Conservation (phyloP, 2,888 invertebrate species). For the Zaprionus obscuricornis region DNA sequence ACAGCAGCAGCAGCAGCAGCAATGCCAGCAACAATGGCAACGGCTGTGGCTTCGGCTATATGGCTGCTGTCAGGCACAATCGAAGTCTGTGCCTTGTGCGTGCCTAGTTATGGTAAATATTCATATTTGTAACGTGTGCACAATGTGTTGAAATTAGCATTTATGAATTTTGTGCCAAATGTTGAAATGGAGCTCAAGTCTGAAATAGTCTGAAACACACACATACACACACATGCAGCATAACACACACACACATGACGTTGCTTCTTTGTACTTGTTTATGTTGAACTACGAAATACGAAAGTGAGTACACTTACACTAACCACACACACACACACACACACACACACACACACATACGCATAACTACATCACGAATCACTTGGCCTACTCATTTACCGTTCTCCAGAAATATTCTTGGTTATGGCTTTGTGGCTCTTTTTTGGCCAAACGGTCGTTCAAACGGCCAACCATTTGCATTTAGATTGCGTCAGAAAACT, state of each 20-base stretch:
- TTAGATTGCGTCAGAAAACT: constrained; percentile 65
- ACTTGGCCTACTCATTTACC: constrained; percentile 47
- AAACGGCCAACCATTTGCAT: constrained; percentile 66
- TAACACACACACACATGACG: too few relatives aligned
- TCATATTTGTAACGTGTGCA: constrained; percentile 77
- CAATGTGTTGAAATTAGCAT: constrained; percentile 81
- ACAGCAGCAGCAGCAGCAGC: constrained; percentile 4
- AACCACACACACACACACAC: constrained; percentile 12
- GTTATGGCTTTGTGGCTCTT: constrained; percentile 70
- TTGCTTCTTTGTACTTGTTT: constrained; percentile 45
- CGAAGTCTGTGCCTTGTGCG: constrained; percentile 46
- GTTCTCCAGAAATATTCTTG: constrained; percentile 57
- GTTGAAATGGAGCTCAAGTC: constrained; percentile 50
- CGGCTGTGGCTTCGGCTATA: constrained; percentile 29
- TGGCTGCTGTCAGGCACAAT: constrained; percentile 42
- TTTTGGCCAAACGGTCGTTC: constrained; percentile 45
- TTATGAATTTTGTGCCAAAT: constrained; percentile 81
- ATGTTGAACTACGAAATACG: constrained; percentile 25
- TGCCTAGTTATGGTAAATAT: constrained; percentile 77
- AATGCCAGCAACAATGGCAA: constrained; percentile 1
- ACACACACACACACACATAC: constrained; percentile 2
- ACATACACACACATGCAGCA: constrained; percentile 27
- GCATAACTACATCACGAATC: constrained; percentile 46
- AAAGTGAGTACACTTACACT: constrained; percentile 33
- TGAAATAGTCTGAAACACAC: constrained; percentile 48